A percentile compares a stretch with the other conserved stretches of the same genome.
These are phyloP conservation scores for Metridium senile DNA, from an alignment of 92 coral and sea anemone species.

Conservation along the genomic window DNA sequence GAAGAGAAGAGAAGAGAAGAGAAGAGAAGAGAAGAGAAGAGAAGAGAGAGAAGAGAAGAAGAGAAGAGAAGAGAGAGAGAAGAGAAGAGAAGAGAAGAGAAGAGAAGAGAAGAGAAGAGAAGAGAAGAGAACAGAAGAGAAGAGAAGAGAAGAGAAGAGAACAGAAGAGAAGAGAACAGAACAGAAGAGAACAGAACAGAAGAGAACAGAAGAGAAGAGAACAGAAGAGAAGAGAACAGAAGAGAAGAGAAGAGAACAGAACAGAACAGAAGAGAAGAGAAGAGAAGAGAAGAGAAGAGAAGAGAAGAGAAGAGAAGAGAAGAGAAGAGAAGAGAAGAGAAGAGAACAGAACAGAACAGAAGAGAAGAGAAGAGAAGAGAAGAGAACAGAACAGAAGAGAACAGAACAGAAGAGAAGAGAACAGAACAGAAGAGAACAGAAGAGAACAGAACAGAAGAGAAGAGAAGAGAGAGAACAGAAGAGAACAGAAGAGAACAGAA, in stretches of 20 bases:
- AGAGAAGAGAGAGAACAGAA: not conserved
- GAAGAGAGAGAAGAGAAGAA: not conserved
- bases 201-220: not conserved
- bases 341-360: slow-evolving; percentile 1
- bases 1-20: not conserved
- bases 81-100: not conserved
- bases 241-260: not conserved
- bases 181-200: not conserved
- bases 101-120: not conserved
- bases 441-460: not conserved
- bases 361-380: not conserved
- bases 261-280: not conserved
- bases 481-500: not conserved
- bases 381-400: not conserved
- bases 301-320: not conserved
- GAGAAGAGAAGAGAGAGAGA: not conserved
- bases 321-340: not conserved
- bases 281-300: not conserved
- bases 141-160: not conserved
- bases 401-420: not conserved
- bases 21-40: not conserved
- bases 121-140: not conserved
- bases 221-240: not conserved
- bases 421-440: not conserved
- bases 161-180: not conserved